Evolutionary conservation across 2,797 vertebrate species (phyloP).

Genomic region (Leptatherina wallacei): DNA sequence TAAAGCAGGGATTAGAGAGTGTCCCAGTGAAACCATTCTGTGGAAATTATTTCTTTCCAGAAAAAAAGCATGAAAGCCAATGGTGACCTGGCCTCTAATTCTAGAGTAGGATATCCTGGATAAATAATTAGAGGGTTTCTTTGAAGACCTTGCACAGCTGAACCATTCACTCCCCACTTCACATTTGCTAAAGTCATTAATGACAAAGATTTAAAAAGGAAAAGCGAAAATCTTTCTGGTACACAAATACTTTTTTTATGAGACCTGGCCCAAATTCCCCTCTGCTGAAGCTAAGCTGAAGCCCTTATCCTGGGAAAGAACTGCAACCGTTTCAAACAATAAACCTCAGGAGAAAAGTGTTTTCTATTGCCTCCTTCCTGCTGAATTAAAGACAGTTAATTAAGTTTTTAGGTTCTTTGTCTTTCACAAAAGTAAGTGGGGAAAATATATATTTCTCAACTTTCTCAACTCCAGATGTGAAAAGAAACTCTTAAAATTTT

Average conservation of each 20-base stretch:
- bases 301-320: conserved; percentile 82
- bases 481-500: conserved; percentile 19
- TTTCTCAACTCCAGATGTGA: conserved; percentile 4
- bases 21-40: conserved; percentile 77
- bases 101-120: conserved; percentile 85
- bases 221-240: conserved; percentile 82
- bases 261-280: conserved; percentile 82
- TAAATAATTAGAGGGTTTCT: conserved; percentile 86
- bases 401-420: conserved; percentile 71
- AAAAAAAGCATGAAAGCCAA: conserved; percentile 75
- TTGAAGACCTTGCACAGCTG: conserved; percentile 78
- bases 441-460: background rate
- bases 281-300: conserved; percentile 76
- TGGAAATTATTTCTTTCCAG: conserved; percentile 78
- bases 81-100: conserved; percentile 80
- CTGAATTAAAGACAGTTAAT: conserved; percentile 79
- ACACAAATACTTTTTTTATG: conserved; percentile 84
- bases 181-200: conserved; percentile 90
- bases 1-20: conserved; percentile 68
- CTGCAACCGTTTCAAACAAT: conserved; percentile 80
- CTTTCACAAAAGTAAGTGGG: conserved; percentile 29
- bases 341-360: conserved; percentile 77
- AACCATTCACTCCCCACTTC: conserved; percentile 78
- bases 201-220: conserved; percentile 84
- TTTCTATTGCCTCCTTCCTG: conserved; percentile 65